phyloP scores from a whole-genome alignment of 2,797 vertebrate genomes.

The Anabacerthia variegaticeps region DNA sequence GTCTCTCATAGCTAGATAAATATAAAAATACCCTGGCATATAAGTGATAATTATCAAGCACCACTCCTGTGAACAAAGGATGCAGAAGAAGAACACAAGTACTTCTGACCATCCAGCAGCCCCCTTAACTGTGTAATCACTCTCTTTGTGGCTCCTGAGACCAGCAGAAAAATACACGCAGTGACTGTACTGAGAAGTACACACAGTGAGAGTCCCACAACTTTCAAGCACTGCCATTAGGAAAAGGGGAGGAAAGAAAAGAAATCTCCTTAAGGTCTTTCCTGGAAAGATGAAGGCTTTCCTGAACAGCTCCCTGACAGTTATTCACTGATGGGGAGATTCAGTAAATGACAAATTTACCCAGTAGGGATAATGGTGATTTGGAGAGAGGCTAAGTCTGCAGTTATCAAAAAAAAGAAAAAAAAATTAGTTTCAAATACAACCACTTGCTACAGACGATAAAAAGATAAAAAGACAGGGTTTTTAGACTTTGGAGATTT shows the following conservation, averaged over 20 bases:
- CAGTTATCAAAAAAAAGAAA: not conserved
- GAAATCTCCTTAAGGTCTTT: not conserved
- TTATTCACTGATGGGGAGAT: not conserved
- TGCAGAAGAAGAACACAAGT: not conserved
- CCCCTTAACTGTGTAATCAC: not conserved
- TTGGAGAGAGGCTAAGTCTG: not conserved
- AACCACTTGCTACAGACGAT: not conserved
- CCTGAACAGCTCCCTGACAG: not conserved
- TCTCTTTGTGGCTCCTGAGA: not conserved
- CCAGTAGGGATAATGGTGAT: not conserved
- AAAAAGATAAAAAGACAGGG: not conserved
- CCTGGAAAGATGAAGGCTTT: not conserved
- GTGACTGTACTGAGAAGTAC: not conserved
- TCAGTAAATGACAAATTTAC: not conserved
- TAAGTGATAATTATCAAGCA: not conserved
- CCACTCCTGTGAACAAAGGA: not conserved
- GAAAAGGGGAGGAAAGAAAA: not conserved
- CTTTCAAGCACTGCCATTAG: not conserved
- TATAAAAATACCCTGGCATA: not conserved
- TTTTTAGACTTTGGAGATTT: not conserved
- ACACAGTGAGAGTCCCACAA: not conserved
- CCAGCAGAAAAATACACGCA: not conserved
- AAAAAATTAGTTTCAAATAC: not conserved
- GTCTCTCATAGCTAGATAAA: constrained; percentile 32
- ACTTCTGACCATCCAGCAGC: not conserved